Evolutionary conservation across 1,140 invertebrate genomes (phyloP), one percentile per base, ranked within the genome.

Genomic region (Cylas formicarius): DNA sequence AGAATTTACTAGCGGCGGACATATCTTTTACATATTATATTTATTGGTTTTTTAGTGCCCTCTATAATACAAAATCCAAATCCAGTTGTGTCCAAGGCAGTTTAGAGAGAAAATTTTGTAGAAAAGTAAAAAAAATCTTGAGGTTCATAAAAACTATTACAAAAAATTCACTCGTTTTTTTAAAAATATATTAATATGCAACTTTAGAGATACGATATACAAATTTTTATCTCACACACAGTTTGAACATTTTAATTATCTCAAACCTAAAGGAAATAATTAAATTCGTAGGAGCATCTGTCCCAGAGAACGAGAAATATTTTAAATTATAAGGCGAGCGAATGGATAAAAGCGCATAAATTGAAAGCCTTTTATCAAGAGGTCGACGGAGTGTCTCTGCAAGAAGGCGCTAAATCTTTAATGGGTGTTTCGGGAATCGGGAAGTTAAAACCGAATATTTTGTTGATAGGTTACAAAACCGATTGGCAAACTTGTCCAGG

Each of bases 311-410:
- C 71, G 16, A 63, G 75, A 16, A 69, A 69, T 28, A 66, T 70
- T 26, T 58, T 77, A 2, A 65, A 66, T 43, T 66, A 69, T 1
- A 78, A 83, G 50, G 81, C 84, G 0, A 79, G 82, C 50, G 74
- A 72, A 31, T 97, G 92, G 91, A 75, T 97, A 39, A 70, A 72
- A 18, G 76, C 80, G 14, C 80, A 91, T 39, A 88, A 87, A 63
- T 77, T 95, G 8, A 96, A 94, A 67, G 84, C 85, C 0, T 98
- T 97, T 70, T 97, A 96, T 66, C 78, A 75, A 1, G 58, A 89
- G 29, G 77, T 93, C 0, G 89, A 91, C 60, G 84, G 86, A 18
- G 72, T 78, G 10, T 75, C 68, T 44, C 88, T 92, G 57, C 81
- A 85, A 63, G 73, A 81, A 20, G 85, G 82, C 26, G 76, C 77